Base-by-base conservation (phyloP, 1,140 invertebrate genomes). In the Lycorma delicatula region DNA sequence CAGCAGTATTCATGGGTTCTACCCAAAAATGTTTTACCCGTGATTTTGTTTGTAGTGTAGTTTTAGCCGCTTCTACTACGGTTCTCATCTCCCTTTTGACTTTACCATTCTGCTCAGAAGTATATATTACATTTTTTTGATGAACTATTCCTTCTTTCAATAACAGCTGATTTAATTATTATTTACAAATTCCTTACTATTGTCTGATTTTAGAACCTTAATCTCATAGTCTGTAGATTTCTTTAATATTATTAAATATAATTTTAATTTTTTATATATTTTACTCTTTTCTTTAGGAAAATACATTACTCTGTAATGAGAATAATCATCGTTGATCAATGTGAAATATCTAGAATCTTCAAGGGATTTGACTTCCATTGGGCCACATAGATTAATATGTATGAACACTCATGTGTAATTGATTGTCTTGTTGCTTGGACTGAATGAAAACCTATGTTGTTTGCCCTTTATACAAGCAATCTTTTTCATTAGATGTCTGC, bases 11-110 rank as follows among this genome's bases (percentile, higher is more conserved):
- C 1, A 68, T 41, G 18, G 70, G 67, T 62, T 75, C 70, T 13
- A 68, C 69, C 71, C 72, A 74, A 26, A 56, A 31, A 18, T 49
- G 18, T 27, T 49, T 31, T 18, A 49, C 29, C 25, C 49, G 16
- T 6, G 31, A 36, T 7, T 61, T 62, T 12, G 54, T 60, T 47
- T 63, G 50, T 13, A 72, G 26, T 22, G 64, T 62, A n/a, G 64
- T 63, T 46, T 69, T 62, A 22, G 72, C 74, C 27, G 66, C 65
- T 67, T 78, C 75, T 13, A 75, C 67, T 28, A 75, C 13, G 7
- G 67, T 74, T 58, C 73, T 53, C 27, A 68, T 75, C 57, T 72
- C 68, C 67, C 69, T 53, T 61, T 73, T 66, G 1, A 66, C 62
- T 11, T 54, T 47, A 11, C 70, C 69, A 58, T 74, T 73, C 55